Evolutionary conservation across 2,888 invertebrate species (phyloP), one percentile per base, ranked within the genome.

Genomic region (Pantelozetes paolii): DNA sequence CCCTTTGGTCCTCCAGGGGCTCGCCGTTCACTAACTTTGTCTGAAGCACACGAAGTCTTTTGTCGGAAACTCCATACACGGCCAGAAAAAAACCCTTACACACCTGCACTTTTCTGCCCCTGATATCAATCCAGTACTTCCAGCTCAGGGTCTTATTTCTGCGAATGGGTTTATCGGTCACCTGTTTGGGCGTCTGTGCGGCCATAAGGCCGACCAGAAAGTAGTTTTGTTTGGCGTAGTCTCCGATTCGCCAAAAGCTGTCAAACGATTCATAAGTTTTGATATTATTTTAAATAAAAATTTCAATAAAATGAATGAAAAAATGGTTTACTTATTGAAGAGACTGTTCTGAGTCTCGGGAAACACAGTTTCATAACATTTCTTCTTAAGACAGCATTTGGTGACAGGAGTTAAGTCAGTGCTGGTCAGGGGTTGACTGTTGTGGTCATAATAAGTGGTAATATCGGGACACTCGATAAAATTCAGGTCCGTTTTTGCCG

Each of bases 161-260:
- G 23, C 45, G 42, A 8, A 69, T 1, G 6, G 69, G 69, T 20
- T 45, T 20, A 69, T 45, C 45, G 1, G 69, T 69, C 45, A 45
- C 45, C 26, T 69, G 69, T 26, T 40, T 26, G n/a, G 69, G 69
- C 15, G 69, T 36, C 20, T 45, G 42, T 26, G 69, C 69, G 26
- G 69, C 69, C 69, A 69, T 69, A 1, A 69, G 45, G 2, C 69
- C 69, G 13, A 69, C 69, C 18, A 69, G 36, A 26, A 42, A 69
- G 69, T 69, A 69, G 36, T 69, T 69, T 15, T 69, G 69, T 45
- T 69, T 69, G 26, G 69, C 69, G 69, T 69, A 69, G 28, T 69
- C 69, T 36, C 69, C 69, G 26, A 69, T 69, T 69, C 45, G 23
- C 69, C 69, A 69, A 69, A 69, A 69, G 18, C 69, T 69, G n/a